phyloP scores from a whole-genome alignment of 2,113 vertebrate genomes.

The Stegastes partitus region DNA sequence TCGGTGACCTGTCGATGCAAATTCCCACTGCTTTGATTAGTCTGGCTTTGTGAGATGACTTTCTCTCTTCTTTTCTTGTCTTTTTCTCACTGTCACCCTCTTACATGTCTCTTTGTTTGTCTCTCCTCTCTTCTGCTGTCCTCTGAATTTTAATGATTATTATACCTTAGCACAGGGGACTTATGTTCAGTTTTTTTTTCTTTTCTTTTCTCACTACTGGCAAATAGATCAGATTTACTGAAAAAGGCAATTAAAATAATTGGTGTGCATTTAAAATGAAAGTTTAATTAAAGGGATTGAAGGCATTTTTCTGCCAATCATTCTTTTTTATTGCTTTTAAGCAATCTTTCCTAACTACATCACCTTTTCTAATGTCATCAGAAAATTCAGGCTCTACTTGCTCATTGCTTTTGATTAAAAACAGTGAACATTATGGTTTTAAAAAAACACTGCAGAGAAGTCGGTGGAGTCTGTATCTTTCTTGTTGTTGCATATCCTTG shows the following conservation, averaged over 20 bases:
- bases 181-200: background rate
- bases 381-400: background rate
- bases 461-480: too few relatives aligned
- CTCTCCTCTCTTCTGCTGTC: background rate
- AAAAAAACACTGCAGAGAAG: too few relatives aligned
- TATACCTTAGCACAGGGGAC: background rate
- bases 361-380: background rate
- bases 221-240: background rate
- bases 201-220: background rate
- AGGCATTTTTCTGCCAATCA: conserved; percentile 2
- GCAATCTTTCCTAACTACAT: background rate
- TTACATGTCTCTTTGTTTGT: conserved; percentile 16
- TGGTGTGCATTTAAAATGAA: background rate
- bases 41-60: conserved; percentile 35
- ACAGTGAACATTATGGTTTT: too few relatives aligned
- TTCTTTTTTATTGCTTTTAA: background rate
- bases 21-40: conserved; percentile 62
- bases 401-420: background rate
- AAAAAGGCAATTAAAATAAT: conserved; percentile 15
- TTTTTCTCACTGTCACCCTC: background rate
- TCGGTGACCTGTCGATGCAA: conserved; percentile 49
- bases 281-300: background rate
- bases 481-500: too few relatives aligned
- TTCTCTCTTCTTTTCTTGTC: background rate
- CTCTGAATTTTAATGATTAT: background rate